A percentile compares a stretch with the other conserved stretches of the same genome.
phyloP scores from a whole-genome alignment of 2,797 vertebrate genomes.

The Labeo calbasu region DNA sequence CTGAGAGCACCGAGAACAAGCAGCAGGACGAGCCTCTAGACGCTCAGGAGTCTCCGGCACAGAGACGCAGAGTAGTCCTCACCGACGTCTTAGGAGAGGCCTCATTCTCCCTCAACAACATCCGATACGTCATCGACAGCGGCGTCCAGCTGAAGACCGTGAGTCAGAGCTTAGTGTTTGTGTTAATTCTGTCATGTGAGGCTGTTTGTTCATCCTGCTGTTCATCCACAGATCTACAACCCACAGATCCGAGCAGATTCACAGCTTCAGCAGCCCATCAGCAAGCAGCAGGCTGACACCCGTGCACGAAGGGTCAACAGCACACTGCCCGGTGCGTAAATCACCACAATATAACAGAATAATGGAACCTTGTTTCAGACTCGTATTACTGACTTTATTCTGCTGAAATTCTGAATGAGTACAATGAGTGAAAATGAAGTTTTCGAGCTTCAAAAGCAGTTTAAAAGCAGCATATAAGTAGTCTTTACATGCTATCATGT shows the following conservation, averaged over 20 bases:
- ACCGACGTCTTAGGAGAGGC: constrained; percentile 85
- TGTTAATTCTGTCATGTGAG: not conserved
- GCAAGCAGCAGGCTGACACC: constrained; percentile 87
- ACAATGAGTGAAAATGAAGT: not conserved
- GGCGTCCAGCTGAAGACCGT: constrained; percentile 90
- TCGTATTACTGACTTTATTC: too few relatives aligned
- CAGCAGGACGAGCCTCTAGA: constrained; percentile 5
- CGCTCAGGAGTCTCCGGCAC: not conserved
- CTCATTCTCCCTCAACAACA: constrained; percentile 84
- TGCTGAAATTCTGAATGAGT: too few relatives aligned
- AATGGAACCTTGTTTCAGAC: too few relatives aligned
- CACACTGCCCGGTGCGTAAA: constrained; percentile 76
- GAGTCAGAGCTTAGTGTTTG: constrained; percentile 64
- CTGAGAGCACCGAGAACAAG: constrained; percentile 34
- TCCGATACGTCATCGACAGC: constrained; percentile 87
- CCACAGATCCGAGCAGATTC: constrained; percentile 91
- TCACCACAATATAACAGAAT: not conserved
- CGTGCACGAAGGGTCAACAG: constrained; percentile 82
- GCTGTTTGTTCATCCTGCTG: not conserved
- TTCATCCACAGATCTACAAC: constrained; percentile 84
- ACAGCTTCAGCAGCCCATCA: constrained; percentile 86
- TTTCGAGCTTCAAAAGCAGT: too few relatives aligned
- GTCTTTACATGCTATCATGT: too few relatives aligned
- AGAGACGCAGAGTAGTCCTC: constrained; percentile 80
- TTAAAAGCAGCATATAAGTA: too few relatives aligned